A percentile compares a stretch with the other conserved stretches of the same genome.
These are phyloP conservation scores for Lasioglossum marginatum DNA, from an alignment of 2,888 invertebrate genomes.

Conservation along the genomic window DNA sequence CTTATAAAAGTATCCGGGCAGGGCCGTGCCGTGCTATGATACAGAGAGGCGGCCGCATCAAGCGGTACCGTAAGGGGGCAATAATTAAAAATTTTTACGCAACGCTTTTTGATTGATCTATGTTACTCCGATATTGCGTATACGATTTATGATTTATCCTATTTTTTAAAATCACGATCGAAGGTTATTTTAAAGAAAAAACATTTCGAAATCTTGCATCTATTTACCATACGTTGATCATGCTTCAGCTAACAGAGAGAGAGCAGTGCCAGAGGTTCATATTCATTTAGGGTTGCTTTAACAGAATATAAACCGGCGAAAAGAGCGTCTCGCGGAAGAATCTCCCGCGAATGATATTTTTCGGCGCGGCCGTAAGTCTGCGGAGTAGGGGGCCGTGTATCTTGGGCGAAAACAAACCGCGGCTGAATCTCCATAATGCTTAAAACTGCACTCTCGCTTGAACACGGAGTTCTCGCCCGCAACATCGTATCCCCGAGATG, in stretches of 20 bases:
- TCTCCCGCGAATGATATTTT: background rate
- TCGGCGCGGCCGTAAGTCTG: background rate
- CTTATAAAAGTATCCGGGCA: too few species aligned
- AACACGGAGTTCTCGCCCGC: background rate
- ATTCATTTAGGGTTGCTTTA: background rate
- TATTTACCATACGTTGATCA: too few species aligned
- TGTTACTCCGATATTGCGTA: too few species aligned
- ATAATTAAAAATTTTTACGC: too few species aligned
- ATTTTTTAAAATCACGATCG: too few species aligned
- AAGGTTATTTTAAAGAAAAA: too few species aligned
- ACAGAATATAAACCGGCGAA: background rate
- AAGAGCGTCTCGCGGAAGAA: background rate
- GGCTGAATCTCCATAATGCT: constrained; percentile 18
- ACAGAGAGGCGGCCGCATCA: too few species aligned
- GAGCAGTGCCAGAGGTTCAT: background rate
- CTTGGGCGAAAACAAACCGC: constrained; percentile 16
- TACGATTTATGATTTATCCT: too few species aligned
- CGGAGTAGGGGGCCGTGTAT: background rate
- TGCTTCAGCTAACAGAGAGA: background rate
- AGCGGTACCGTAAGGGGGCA: too few species aligned
- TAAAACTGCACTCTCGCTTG: constrained; percentile 15
- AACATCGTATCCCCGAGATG: background rate
- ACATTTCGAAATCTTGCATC: too few species aligned
- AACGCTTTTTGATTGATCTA: too few species aligned
- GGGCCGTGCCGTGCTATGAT: too few species aligned